Evolutionary conservation across 2,888 invertebrate genomes (phyloP).

Genomic region (Gymnocheta viridis): DNA sequence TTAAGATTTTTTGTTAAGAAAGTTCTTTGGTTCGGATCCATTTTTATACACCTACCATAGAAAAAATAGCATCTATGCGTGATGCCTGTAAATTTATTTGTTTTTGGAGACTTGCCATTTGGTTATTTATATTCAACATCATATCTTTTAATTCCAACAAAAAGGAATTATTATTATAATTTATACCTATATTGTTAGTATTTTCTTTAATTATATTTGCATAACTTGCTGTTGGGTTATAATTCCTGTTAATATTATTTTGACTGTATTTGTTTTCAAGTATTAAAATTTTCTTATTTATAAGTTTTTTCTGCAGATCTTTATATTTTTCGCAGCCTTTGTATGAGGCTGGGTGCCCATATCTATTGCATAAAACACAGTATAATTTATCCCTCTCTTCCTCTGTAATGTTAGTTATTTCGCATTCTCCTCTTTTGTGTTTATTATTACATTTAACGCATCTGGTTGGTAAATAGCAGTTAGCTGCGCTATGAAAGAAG

Average conservation of each 20-base stretch:
- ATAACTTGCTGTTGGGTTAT: not conserved
- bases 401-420: not conserved
- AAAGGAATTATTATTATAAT: not conserved
- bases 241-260: not conserved
- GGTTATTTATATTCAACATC: not conserved
- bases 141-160: not conserved
- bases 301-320: not conserved
- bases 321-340: not conserved
- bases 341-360: not conserved
- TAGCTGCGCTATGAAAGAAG: conserved; percentile 13
- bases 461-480: not conserved
- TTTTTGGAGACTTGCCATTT: not conserved
- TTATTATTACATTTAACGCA: not conserved
- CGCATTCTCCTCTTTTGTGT: not conserved
- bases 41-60: not conserved
- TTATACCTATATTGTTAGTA: not conserved
- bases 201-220: not conserved
- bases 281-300: not conserved
- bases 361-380: not conserved
- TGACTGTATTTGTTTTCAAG: not conserved
- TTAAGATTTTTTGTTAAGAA: not conserved
- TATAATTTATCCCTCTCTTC: not conserved
- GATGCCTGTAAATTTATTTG: not conserved
- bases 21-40: not conserved
- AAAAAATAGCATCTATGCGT: not conserved